A percentile compares a stretch with the other conserved stretches of the same genome.
Conservation (phyloP, 2,113 vertebrate species). For the Excalfactoria chinensis region DNA sequence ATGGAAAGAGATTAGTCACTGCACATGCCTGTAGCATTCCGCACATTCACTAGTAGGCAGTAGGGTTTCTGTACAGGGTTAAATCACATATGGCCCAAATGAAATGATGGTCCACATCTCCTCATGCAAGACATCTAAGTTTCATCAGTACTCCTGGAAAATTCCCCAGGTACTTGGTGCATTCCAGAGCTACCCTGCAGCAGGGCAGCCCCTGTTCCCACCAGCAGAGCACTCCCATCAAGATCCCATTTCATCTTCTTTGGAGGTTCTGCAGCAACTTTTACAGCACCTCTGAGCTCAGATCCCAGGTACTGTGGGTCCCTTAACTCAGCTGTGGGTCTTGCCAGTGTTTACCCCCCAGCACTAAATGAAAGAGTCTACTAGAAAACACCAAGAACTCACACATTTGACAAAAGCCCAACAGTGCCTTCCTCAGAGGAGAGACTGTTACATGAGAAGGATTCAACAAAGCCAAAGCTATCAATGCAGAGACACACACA, state of each 20-base stretch:
- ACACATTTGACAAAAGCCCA: background rate
- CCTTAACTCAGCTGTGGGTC: background rate
- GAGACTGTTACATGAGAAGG: background rate
- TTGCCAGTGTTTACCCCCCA: background rate
- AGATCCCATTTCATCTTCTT: background rate
- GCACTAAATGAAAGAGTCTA: background rate
- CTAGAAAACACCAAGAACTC: background rate
- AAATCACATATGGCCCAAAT: background rate
- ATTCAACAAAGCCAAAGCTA: background rate
- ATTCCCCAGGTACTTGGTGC: background rate
- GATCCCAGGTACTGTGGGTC: background rate
- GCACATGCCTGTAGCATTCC: background rate
- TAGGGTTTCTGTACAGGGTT: background rate
- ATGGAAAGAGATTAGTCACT: background rate
- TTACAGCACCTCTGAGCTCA: background rate
- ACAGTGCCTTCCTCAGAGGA: background rate
- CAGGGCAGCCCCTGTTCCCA: background rate
- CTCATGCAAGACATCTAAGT: background rate
- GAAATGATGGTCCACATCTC: background rate
- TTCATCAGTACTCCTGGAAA: background rate
- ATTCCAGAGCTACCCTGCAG: accelerated
- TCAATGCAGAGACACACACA: background rate
- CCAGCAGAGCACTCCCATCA: background rate
- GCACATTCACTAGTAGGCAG: background rate
- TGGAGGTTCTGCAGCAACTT: background rate